These are phyloP conservation scores for Lanistes nyassanus DNA, from an alignment of 1,140 invertebrate genomes.

Conservation along the genomic window DNA sequence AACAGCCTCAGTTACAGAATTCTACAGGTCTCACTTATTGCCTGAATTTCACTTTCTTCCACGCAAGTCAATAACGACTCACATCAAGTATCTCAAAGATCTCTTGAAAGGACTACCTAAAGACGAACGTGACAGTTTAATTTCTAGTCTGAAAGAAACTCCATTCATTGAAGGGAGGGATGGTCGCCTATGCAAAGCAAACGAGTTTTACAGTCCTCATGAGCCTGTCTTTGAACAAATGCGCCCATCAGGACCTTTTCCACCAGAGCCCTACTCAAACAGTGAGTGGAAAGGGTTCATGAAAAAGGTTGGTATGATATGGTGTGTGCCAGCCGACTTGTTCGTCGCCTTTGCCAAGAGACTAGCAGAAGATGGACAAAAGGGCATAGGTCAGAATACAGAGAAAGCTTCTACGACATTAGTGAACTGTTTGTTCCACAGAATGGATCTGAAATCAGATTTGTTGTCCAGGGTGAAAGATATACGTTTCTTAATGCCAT, in stretches of 20 bases:
- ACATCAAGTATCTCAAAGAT: slow-evolving; percentile 7
- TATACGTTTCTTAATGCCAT: slow-evolving; percentile 1
- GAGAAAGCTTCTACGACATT: not conserved
- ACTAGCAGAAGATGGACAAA: not conserved
- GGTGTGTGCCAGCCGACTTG: not conserved
- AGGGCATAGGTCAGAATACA: no score
- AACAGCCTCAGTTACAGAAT: not conserved
- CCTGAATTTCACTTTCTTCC: not conserved
- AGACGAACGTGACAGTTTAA: not conserved
- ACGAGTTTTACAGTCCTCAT: slow-evolving; percentile 7
- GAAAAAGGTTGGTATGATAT: slow-evolving; percentile 4
- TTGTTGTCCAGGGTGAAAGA: not conserved
- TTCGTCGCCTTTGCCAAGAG: not conserved
- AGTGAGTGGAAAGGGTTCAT: not conserved
- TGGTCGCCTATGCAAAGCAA: not conserved
- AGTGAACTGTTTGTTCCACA: not conserved
- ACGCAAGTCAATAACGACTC: not conserved
- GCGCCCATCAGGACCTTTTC: not conserved
- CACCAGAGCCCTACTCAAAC: not conserved
- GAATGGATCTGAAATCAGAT: not conserved
- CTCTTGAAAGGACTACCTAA: not conserved
- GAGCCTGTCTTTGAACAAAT: not conserved
- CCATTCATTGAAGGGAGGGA: not conserved
- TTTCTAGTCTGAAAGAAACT: not conserved
- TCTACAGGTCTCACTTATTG: not conserved